These are phyloP conservation scores for Pyxicephalus adspersus DNA, from an alignment of 2,113 vertebrate genomes.

Conservation along the genomic window DNA sequence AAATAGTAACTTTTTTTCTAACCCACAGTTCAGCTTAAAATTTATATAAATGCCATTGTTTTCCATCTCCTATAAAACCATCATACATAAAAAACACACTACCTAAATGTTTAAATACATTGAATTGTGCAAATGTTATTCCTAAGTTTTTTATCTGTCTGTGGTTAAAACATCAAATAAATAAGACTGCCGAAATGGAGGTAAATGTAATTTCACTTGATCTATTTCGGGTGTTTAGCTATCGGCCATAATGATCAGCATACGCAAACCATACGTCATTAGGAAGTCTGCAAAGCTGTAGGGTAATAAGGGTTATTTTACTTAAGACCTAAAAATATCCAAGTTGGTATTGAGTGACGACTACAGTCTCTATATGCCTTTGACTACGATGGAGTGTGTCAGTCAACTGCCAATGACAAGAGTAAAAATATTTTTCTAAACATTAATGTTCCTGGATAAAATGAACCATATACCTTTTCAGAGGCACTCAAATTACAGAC, in stretches of 20 bases:
- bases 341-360: conserved; percentile 10
- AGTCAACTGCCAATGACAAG: conserved; percentile 14
- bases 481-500: conserved; percentile 4
- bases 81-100: too few relatives aligned
- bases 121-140: too few relatives aligned
- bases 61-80: too few relatives aligned
- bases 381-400: neutral
- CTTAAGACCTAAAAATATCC: conserved; percentile 10
- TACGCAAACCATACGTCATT: neutral
- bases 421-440: conserved; percentile 38
- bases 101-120: too few relatives aligned
- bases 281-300: conserved; percentile 4
- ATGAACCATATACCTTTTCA: neutral
- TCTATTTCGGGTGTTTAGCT: neutral
- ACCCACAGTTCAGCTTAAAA: too few relatives aligned
- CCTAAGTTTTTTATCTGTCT: neutral
- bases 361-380: neutral
- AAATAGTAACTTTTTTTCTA: too few relatives aligned
- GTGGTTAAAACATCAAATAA: neutral
- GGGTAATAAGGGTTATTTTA: conserved; percentile 23
- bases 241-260: neutral
- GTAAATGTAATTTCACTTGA: neutral
- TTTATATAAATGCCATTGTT: too few relatives aligned
- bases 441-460: conserved; percentile 14
- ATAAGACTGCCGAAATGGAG: neutral